These are phyloP conservation scores for Chlorops oryzae DNA, from an alignment of 1,140 invertebrate genomes.

Conservation along the genomic window DNA sequence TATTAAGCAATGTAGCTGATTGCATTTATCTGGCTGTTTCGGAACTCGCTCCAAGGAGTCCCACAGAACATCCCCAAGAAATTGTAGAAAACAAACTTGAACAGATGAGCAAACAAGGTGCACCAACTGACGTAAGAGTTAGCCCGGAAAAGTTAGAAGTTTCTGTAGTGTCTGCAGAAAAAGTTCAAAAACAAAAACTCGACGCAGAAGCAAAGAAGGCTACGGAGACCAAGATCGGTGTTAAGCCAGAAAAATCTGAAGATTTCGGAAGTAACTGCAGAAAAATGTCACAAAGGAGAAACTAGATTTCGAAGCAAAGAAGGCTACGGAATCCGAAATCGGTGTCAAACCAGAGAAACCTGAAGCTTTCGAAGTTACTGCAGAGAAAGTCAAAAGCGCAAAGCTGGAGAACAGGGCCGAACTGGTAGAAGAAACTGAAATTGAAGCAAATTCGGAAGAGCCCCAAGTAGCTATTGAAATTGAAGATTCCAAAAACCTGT, in stretches of 20 bases:
- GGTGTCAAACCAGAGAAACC: slow-evolving; percentile 7
- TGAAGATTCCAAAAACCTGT: no score
- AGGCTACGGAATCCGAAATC: slow-evolving; percentile 19
- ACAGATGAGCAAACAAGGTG: slow-evolving; percentile 7
- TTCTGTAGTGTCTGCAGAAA: slow-evolving; percentile 11
- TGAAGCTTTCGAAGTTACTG: slow-evolving; percentile 15
- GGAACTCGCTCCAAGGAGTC: no score
- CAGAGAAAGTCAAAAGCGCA: slow-evolving; percentile 8
- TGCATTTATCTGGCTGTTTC: no score
- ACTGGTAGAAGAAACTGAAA: slow-evolving; percentile 4
- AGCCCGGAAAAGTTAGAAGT: slow-evolving; percentile 12
- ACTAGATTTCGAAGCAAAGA: slow-evolving; percentile 18
- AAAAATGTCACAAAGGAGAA: slow-evolving; percentile 2
- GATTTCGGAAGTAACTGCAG: no score
- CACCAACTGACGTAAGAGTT: neutral
- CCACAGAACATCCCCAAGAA: no score
- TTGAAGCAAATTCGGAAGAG: no score
- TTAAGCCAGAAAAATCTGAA: slow-evolving; percentile 8
- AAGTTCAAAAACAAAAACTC: slow-evolving; percentile 17
- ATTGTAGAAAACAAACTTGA: slow-evolving; percentile 10
- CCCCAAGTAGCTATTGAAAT: no score
- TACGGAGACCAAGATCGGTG: no score
- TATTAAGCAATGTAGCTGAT: no score
- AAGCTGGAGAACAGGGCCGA: neutral
- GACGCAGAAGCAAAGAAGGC: slow-evolving; percentile 11